Conservation (phyloP, 2,797 vertebrate species). For the Corythornis leucogaster region DNA sequence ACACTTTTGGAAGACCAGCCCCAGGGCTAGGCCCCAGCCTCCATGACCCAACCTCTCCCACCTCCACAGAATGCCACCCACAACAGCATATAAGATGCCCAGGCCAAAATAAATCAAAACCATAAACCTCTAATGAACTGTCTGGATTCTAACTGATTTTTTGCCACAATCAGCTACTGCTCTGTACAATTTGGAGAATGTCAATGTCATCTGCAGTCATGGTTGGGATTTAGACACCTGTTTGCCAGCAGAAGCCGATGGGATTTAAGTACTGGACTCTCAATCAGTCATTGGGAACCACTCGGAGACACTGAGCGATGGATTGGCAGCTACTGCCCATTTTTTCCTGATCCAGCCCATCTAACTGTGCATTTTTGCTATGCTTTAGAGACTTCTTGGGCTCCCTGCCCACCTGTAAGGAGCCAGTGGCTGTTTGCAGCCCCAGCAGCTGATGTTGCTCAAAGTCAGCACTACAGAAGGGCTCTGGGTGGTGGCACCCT, state of each 20-base stretch:
- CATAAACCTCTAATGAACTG: accelerated
- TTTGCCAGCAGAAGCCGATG: accelerated
- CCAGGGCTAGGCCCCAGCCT: no score
- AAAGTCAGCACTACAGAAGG: not conserved
- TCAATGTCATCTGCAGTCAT: accelerated
- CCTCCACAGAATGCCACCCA: not conserved
- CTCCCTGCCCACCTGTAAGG: not conserved
- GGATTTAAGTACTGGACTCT: not conserved
- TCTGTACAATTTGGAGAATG: accelerated
- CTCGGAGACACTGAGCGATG: accelerated
- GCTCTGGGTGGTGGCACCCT: not conserved
- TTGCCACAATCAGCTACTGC: not conserved
- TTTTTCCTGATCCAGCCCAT: not conserved
- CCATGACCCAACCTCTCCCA: not conserved
- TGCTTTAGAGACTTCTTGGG: not conserved
- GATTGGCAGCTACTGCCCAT: not conserved
- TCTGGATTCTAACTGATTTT: not conserved
- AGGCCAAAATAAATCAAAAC: not conserved
- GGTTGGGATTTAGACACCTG: not conserved
- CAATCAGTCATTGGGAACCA: accelerated
- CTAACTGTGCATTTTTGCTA: not conserved
- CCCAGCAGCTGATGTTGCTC: accelerated
- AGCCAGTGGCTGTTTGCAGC: accelerated
- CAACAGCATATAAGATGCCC: accelerated
- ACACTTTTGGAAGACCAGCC: accelerated